Percentiles rank a stretch among this genome's conserved stretches.
Conservation (phyloP, 2,888 invertebrate species). For the Andrena marginata region DNA sequence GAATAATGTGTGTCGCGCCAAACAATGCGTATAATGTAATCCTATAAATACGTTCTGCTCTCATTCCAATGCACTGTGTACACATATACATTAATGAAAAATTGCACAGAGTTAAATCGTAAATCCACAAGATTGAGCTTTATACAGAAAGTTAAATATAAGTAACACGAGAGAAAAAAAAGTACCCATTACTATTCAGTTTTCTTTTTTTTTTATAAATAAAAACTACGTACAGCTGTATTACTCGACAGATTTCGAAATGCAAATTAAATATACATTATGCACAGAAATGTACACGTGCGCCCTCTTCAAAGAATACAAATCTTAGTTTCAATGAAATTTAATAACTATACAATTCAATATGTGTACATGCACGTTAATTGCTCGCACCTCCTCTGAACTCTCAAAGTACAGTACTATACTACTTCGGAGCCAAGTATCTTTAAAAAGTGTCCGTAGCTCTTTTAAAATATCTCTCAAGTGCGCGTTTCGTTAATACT, state of each 20-base stretch:
- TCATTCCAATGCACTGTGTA: constrained; percentile 22
- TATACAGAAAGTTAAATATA: constrained; percentile 42
- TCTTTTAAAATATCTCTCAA: constrained; percentile 47
- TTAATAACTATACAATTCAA: constrained; percentile 23
- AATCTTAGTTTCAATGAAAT: constrained; percentile 33
- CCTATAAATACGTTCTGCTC: constrained; percentile 26
- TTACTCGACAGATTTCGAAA: constrained; percentile 15
- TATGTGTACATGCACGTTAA: constrained; percentile 12
- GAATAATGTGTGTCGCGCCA: constrained; percentile 17
- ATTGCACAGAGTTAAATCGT: constrained; percentile 47
- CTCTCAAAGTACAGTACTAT: constrained; percentile 11
- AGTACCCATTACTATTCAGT: not conserved
- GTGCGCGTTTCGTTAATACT: constrained; percentile 48
- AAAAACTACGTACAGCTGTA: constrained; percentile 18
- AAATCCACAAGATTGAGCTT: constrained; percentile 30
- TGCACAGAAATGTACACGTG: constrained; percentile 37
- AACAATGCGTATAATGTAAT: constrained; percentile 27
- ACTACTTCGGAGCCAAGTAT: constrained; percentile 30
- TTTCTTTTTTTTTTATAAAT: constrained; percentile 17
- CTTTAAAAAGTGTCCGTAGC: constrained; percentile 25
- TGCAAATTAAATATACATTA: constrained; percentile 47
- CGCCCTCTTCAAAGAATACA: constrained; percentile 24
- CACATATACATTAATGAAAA: constrained; percentile 31
- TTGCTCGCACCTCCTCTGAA: constrained; percentile 14
- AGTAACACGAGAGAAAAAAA: constrained; percentile 38